phyloP scores from a whole-genome alignment of 2,113 vertebrate genomes.

The Eptesicus fuscus region DNA sequence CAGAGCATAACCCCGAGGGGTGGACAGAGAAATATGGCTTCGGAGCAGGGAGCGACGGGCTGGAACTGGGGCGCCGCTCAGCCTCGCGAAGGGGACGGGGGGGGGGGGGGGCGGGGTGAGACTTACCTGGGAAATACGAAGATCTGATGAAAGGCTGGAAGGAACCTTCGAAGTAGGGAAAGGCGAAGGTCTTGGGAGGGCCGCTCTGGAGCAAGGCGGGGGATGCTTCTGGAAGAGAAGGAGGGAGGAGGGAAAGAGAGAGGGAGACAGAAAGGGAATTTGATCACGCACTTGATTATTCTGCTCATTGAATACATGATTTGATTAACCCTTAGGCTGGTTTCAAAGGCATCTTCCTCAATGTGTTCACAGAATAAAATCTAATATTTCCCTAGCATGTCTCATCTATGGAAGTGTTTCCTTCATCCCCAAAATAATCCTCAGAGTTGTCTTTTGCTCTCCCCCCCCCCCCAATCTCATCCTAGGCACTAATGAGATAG shows the following conservation, averaged over 20 bases:
- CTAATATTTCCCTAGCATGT: neutral
- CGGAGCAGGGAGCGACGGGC: neutral
- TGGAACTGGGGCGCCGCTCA: neutral
- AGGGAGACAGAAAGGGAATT: neutral
- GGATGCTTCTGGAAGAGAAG: constrained; percentile 78
- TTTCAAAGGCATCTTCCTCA: neutral
- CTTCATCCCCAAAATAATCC: too few relatives aligned
- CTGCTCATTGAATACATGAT: neutral
- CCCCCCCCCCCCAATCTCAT: neutral
- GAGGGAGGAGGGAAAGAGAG: neutral
- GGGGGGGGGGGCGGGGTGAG: neutral
- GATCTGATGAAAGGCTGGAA: constrained; percentile 95
- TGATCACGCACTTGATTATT: neutral
- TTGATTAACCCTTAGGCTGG: neutral
- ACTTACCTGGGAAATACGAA: constrained; percentile 94
- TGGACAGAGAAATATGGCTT: constrained; percentile 50
- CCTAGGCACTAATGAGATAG: neutral
- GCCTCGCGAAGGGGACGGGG: neutral
- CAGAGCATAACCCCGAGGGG: constrained; percentile 72
- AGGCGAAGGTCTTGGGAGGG: constrained; percentile 90
- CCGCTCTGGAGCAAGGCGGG: constrained; percentile 83
- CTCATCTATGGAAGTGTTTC: neutral
- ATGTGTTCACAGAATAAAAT: neutral
- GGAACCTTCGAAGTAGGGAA: constrained; percentile 93
- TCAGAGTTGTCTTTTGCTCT: neutral